Evolutionary conservation across 2,113 vertebrate genomes (phyloP).

Genomic region (Catharus minimus): DNA sequence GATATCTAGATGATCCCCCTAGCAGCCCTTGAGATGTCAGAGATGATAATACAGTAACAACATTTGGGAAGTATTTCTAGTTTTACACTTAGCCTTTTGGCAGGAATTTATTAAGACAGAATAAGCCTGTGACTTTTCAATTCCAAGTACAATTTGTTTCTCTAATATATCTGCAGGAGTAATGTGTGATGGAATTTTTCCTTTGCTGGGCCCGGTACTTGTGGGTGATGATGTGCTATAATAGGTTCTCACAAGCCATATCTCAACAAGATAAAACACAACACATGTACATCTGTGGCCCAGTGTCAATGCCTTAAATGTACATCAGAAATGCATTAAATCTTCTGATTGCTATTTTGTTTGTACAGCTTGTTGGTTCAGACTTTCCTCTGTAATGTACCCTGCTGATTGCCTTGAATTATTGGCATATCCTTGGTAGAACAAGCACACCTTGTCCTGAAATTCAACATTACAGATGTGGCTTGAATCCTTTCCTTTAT

Average conservation of each 20-base stretch:
- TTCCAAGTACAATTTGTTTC: conserved; percentile 99
- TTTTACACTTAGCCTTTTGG: conserved; percentile 93
- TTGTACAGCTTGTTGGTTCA: conserved; percentile 86
- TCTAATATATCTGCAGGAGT: conserved; percentile 92
- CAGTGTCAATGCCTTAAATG: conserved; percentile 93
- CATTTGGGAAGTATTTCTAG: conserved; percentile 87
- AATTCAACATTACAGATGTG: conserved; percentile 72
- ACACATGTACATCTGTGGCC: conserved; percentile 99
- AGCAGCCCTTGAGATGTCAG: conserved; percentile 84
- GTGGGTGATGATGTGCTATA: conserved; percentile 89
- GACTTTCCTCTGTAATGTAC: conserved; percentile 85
- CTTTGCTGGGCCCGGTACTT: conserved; percentile 75
- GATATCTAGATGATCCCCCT: conserved; percentile 59
- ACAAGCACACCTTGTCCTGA: conserved; percentile 76
- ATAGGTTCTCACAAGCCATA: conserved; percentile 95
- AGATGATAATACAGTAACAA: conserved; percentile 93
- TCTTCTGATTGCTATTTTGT: conserved; percentile 94
- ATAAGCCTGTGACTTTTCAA: conserved; percentile 99
- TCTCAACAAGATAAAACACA: conserved; percentile 97
- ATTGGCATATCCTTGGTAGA: conserved; percentile 78
- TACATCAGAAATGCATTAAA: conserved; percentile 99
- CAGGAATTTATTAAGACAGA: conserved; percentile 98
- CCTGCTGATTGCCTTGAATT: conserved; percentile 90
- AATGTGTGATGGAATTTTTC: conserved; percentile 97
- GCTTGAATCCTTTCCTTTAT: conserved; percentile 55